Conservation (phyloP, 2,113 vertebrate genomes). For the Vidua chalybeata region DNA sequence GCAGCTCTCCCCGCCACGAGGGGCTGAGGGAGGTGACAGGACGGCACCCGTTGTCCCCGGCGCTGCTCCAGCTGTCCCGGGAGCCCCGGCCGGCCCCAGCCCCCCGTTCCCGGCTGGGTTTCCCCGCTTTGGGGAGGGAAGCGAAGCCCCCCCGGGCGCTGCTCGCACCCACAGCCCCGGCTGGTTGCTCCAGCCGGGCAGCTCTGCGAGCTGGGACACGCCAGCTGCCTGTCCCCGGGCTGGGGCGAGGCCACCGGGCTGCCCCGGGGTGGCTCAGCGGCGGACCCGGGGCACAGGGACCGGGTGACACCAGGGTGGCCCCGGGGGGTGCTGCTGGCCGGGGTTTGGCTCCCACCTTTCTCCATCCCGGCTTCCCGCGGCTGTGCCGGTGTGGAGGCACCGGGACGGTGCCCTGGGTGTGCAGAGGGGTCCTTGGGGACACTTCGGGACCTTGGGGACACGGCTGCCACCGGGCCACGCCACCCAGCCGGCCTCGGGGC, state of each 20-base stretch:
- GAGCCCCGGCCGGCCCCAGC: background rate
- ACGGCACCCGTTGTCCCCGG: background rate
- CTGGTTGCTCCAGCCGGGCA: background rate
- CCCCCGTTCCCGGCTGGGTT: background rate
- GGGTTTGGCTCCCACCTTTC: background rate
- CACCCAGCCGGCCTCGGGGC: fast-evolving
- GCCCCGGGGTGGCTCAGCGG: background rate
- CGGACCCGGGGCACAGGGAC: background rate
- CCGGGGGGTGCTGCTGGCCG: fast-evolving
- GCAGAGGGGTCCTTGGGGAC: background rate
- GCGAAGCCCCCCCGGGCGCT: background rate
- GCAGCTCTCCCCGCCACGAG: fast-evolving
- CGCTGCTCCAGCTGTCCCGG: background rate
- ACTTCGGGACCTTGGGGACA: background rate
- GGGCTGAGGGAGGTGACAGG: background rate
- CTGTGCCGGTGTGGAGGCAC: fast-evolving
- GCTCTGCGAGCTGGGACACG: constrained; percentile 40
- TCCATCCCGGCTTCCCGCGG: fast-evolving
- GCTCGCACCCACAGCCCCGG: background rate
- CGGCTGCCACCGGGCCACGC: background rate
- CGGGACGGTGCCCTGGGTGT: background rate
- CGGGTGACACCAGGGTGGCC: background rate
- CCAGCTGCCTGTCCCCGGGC: background rate
- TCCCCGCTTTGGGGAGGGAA: background rate
- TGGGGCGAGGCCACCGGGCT: background rate